Base-by-base conservation (phyloP, 2,888 invertebrate genomes). In the Clitarchus hookeri region DNA sequence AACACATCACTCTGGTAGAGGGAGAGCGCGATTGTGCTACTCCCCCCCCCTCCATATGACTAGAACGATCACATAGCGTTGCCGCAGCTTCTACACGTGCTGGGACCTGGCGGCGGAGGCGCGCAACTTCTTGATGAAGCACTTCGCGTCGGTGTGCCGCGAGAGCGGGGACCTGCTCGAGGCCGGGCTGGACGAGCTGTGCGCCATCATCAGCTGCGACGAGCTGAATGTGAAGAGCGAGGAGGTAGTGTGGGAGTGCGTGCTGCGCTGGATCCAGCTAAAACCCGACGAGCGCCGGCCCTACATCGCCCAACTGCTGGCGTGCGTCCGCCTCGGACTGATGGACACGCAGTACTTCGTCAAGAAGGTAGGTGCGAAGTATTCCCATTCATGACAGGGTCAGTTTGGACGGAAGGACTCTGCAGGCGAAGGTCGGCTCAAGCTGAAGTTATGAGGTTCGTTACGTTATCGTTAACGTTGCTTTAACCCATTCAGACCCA, bases 301-400 rank as follows among this genome's bases (percentile, higher is more conserved):
- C 86, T 93, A 96, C 90, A 95, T 98, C 44, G 96, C 96, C 1
- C 94, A 95, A 85, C 92, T 97, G 36, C 95, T 97, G 95, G 94
- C 94, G 87, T 96, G 96, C 89, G 96, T 97, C 88, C 94, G 97
- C 36, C 93, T 97, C 13, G 96, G 97, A 88, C 92, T 98, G 53
- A 93, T 98, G 90, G 97, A 97, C 88, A 97, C 97, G 2, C 94
- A 97, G 93, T 98, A 96, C 91, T 98, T 98, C 91, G 93, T 98
- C 91, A 98, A 98, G 91, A 95, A 96, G 90, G 97, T 82, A 53
- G 53, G 79, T 25, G 27, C 23, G 36, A 36, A 36, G 36, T 36
- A 36, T 36, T 4, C 27, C 23, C n/a, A n/a, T 6, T 77, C n/a
- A 4, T 36, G 36, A n/a, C 36, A 36, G 36, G 36, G 36, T 36